phyloP scores from a whole-genome alignment of 2,797 vertebrate genomes.

The Taenioides sp. region DNA sequence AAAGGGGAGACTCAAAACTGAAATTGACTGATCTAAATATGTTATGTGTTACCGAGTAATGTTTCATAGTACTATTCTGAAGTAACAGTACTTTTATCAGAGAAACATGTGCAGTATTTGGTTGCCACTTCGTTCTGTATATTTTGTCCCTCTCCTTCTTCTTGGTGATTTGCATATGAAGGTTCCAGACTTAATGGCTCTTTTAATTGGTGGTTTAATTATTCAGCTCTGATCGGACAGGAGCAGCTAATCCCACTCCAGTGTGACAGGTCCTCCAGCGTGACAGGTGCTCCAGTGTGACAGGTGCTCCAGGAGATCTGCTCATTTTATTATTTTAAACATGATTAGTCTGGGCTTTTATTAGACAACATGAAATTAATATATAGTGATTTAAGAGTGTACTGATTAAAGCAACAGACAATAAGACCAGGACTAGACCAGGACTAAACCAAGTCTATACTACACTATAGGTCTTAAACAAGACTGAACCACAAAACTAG shows the following conservation, averaged over 20 bases:
- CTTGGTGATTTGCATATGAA: background rate
- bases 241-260: background rate
- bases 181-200: background rate
- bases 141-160: background rate
- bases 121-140: background rate
- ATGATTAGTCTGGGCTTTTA: background rate
- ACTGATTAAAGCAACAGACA: no score
- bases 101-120: no score
- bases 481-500: no score
- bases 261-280: background rate
- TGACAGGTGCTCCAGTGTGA: background rate
- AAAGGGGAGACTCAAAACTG: no score
- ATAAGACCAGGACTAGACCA: background rate
- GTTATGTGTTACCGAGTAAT: no score
- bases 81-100: no score
- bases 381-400: no score
- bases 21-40: no score
- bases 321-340: background rate
- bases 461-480: background rate
- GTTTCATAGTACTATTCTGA: no score
- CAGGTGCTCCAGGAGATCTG: background rate
- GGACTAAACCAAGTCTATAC: background rate
- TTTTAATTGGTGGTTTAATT: slow-evolving; percentile 3
- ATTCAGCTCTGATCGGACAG: background rate
- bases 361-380: background rate